Conservation (phyloP, 2,888 invertebrate species). For the Patella depressa region DNA sequence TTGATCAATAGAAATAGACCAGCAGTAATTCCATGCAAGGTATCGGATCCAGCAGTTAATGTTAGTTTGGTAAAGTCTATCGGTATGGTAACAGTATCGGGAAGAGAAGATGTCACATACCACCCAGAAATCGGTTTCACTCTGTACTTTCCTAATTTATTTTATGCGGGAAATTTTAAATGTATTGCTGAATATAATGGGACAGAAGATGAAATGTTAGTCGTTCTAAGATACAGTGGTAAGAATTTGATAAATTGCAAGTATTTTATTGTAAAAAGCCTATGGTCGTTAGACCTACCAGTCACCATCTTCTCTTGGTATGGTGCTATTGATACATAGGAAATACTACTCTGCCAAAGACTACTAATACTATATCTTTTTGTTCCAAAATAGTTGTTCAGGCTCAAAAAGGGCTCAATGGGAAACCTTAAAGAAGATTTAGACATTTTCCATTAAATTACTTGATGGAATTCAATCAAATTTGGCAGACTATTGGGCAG, state of each 20-base stretch:
- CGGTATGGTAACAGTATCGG: constrained; percentile 14
- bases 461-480: too few relatives aligned
- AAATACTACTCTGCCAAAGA: too few relatives aligned
- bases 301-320: too few relatives aligned
- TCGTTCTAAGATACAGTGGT: constrained; percentile 16
- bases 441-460: too few relatives aligned
- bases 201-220: constrained; percentile 14
- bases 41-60: constrained; percentile 42
- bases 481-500: too few relatives aligned
- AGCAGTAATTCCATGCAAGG: constrained; percentile 43
- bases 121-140: constrained; percentile 47
- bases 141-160: constrained; percentile 40
- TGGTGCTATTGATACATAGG: too few relatives aligned
- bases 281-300: too few relatives aligned
- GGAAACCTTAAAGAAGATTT: too few relatives aligned
- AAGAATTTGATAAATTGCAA: not conserved
- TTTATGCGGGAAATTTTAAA: constrained; percentile 41
- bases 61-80: constrained; percentile 36
- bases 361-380: too few relatives aligned
- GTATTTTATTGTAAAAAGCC: too few relatives aligned
- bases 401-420: too few relatives aligned
- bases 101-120: constrained; percentile 40
- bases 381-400: too few relatives aligned
- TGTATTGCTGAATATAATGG: constrained; percentile 39
- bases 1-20: constrained; percentile 28